Base-by-base conservation (phyloP, 2,113 vertebrate species). In the Heterocephalus glaber region DNA sequence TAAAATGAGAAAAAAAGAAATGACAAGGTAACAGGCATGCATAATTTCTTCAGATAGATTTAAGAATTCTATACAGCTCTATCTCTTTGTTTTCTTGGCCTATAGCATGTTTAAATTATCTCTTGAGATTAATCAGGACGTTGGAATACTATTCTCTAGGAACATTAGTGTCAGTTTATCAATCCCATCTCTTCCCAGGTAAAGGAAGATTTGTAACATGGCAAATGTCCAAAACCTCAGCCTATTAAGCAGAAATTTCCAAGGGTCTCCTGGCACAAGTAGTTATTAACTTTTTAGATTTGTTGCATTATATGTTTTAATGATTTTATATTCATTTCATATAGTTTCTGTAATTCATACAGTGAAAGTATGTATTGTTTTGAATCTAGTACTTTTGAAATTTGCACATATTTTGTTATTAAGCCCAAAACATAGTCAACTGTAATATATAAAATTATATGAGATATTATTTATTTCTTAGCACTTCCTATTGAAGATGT, bases 141-240 rank as follows among this genome's bases (percentile, higher is more conserved):
- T 94, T 91, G 68, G 20, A 89, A 4, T 94, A 87, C 28, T 86
- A 4, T 86, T 44, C 49, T 81, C 24, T 74, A 44, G 83, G 72
- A 86, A 96, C 28, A 92, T 61, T 82, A 76, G 66, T 89, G 89
- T 93, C 60, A 86, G 82, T 86, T 83, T 83, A 91, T 95, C 80
- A 76, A 76, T 90, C 54, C 61, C 54, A 44, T 60, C 74, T 96
- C 87, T 95, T 95, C 88, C 79, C 16, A 86, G 44, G 41, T 86
- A 72, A 97, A 93, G 87, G 83, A 79, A 93, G n/a, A 83, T 96
- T 96, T 92, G 17, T 96, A 93, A 79, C 47, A 68, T 93, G 89
- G 52, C 72, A 94, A 81, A 95, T 92, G 72, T 95, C 49, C 63
- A 94, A 95, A 96, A 47, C 84, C 86, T 96, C 3, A 0, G 77